Conservation (phyloP, 2,888 invertebrate species). For the Parthenolecanium corni region DNA sequence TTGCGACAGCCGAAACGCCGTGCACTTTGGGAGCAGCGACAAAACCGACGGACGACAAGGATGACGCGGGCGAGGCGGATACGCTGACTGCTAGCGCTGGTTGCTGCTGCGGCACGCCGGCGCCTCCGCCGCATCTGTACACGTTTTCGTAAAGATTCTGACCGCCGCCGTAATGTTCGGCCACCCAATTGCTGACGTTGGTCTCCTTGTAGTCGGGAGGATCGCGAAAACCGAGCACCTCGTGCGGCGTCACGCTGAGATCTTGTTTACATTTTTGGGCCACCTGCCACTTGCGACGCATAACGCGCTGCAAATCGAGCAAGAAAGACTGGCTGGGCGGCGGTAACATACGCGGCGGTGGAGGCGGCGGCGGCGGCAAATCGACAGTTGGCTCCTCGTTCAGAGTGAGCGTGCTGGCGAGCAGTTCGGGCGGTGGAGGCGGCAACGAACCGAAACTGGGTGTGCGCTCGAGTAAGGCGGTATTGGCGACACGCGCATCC, state of each 20-base stretch:
- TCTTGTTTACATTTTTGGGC: conserved; percentile 84
- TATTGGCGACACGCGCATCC: conserved; percentile 12
- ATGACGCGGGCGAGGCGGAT: neutral
- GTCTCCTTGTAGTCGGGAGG: conserved; percentile 63
- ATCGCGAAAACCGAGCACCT: conserved; percentile 79
- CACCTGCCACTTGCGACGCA: conserved; percentile 87
- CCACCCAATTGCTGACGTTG: conserved; percentile 80
- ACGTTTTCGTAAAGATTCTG: conserved; percentile 66
- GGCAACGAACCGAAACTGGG: conserved; percentile 37
- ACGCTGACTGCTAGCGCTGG: neutral
- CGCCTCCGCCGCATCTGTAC: conserved; percentile 30
- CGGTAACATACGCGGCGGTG: conserved; percentile 40
- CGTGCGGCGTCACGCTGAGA: conserved; percentile 77
- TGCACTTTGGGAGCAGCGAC: neutral
- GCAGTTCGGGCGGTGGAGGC: conserved; percentile 57
- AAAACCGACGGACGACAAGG: neutral
- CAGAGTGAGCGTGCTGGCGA: conserved; percentile 62
- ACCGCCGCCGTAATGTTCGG: conserved; percentile 64
- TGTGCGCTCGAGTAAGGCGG: conserved; percentile 27
- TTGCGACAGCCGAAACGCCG: neutral
- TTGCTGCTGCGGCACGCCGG: neutral
- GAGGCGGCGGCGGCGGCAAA: conserved; percentile 53
- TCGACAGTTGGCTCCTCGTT: conserved; percentile 40
- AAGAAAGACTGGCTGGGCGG: conserved; percentile 44
- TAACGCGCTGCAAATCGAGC: conserved; percentile 78